Evolutionary conservation across 2,113 vertebrate species (phyloP), one percentile per base, ranked within the genome.

Genomic region (Dolichallabes microphthalmus): DNA sequence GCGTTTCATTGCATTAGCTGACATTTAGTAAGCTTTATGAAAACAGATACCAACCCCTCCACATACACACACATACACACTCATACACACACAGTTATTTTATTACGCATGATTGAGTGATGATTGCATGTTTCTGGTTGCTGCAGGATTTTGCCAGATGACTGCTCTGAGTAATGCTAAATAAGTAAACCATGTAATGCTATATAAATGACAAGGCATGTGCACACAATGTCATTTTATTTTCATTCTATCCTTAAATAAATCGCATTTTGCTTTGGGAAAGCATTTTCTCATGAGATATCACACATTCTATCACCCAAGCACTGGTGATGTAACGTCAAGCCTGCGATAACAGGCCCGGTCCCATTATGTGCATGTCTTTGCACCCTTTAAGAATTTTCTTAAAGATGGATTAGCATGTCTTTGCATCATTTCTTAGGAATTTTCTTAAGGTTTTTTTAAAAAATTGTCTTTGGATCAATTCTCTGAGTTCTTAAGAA

Each of bases 1-100:
- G 13, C 32, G 55, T 52, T 86, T 86, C 50, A 75, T 86, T n/a
- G 32, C 39, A 81, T 74, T 81, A 84, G 66, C 35, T 74, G 66
- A 86, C 17, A 5, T 68, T 57, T 81, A 58, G 60, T 68, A n/a
- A 55, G 55, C 61, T 30, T 63, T 81, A n/a, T 63, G 52, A 86
- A 86, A 85, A 69, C 55, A 80, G 76, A 80, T 27, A n/a, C 60
- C 11, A 32, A 45, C 45, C 45, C 6, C 45, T 1, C 2, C 73
- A 35, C 60, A 17, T 30, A 6, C 74, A 11, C 20, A 27, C 4
- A 13, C 22, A 75, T 32, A 73, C 35, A 73, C 22, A 52, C 22
- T 52, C 45, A 52, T 12, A 74, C 22, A 75, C 45, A 75, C 39
- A 30, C 25, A 20, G 2, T 25, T 25, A 60, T 58, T 55, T 25